Conservation (phyloP, 2,113 vertebrate genomes). For the Pteruthius melanotis region DNA sequence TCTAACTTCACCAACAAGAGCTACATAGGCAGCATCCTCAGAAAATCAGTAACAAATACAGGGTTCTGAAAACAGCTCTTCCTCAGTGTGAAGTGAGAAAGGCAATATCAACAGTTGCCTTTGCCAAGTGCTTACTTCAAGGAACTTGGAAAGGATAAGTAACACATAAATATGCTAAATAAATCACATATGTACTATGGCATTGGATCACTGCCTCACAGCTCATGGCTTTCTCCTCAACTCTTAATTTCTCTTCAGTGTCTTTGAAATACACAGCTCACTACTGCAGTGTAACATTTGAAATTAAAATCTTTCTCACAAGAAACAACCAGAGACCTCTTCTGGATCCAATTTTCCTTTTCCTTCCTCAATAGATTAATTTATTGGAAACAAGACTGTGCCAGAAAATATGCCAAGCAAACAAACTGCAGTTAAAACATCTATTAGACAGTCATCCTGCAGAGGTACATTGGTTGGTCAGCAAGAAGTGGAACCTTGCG, state of each 20-base stretch:
- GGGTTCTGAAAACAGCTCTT: neutral
- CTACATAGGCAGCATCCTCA: neutral
- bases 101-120: neutral
- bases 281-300: neutral
- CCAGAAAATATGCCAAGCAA: neutral
- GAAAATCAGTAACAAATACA: neutral
- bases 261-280: neutral
- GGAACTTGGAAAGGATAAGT: neutral
- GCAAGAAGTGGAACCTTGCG: neutral
- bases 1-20: neutral
- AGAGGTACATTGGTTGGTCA: neutral
- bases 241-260: neutral
- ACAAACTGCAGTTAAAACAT: neutral
- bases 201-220: neutral
- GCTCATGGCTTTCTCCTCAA: neutral
- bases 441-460: neutral
- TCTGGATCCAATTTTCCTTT: neutral
- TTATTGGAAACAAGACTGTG: neutral
- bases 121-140: neutral
- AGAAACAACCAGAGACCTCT: neutral
- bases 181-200: neutral
- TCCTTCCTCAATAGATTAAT: neutral
- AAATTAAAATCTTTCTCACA: neutral
- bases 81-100: neutral
- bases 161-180: neutral